Evolutionary conservation across 2,113 vertebrate genomes (phyloP).

Genomic region (Thryonomys swinderianus): DNA sequence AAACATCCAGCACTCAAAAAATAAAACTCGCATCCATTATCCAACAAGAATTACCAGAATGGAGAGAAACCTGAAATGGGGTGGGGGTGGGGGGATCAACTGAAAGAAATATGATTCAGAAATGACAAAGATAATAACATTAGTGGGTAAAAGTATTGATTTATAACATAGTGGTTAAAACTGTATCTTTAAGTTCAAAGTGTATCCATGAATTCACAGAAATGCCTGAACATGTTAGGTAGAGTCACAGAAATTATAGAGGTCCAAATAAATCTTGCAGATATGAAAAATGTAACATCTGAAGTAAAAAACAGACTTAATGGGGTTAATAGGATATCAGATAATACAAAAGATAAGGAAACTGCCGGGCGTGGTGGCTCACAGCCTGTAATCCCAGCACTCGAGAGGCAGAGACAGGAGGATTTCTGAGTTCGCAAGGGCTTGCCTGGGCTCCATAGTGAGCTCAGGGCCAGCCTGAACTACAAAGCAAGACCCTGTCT

Average conservation of each 20-base stretch:
- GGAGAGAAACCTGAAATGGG: not conserved
- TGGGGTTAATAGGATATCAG: not conserved
- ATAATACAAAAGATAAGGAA: not conserved
- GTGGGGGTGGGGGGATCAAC: not conserved
- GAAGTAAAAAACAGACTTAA: not conserved
- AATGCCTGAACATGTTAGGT: not conserved
- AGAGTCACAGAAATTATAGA: not conserved
- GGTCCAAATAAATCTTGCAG: not conserved
- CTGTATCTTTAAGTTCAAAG: not conserved
- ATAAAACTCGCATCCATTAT: not conserved
- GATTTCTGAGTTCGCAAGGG: too few relatives aligned
- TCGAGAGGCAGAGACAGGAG: too few relatives aligned
- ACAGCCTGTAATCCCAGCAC: too few relatives aligned
- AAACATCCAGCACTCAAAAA: not conserved
- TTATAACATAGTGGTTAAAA: not conserved
- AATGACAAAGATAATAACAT: not conserved
- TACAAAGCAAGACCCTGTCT: too few relatives aligned
- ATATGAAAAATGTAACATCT: not conserved
- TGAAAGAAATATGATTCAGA: not conserved
- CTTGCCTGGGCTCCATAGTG: too few relatives aligned
- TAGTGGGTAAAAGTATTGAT: not conserved
- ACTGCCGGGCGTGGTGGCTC: not conserved
- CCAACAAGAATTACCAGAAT: not conserved
- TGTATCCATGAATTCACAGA: not conserved
- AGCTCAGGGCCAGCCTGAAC: too few relatives aligned